phyloP scores from a whole-genome alignment of 1,140 invertebrate species.

The Halyomorpha halys region DNA sequence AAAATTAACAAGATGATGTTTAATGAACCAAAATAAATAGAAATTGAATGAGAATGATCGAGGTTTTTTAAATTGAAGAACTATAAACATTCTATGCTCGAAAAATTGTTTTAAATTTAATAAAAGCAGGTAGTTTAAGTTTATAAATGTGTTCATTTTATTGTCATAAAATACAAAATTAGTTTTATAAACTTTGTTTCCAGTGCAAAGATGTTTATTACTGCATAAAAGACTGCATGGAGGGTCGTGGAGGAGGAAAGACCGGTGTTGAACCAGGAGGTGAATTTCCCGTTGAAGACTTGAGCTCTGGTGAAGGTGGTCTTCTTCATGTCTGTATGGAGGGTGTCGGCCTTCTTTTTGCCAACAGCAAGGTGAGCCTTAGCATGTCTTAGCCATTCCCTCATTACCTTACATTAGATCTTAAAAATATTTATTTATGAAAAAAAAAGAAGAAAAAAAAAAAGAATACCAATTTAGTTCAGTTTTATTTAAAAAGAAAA shows the following conservation, averaged over 20 bases:
- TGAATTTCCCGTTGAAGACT: conserved; percentile 96
- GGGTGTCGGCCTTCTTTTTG: conserved; percentile 94
- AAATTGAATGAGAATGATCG: too few species aligned
- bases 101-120: too few species aligned
- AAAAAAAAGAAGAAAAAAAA: too few species aligned
- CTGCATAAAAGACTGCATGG: conserved; percentile 98
- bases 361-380: conserved; percentile 88
- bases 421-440: too few species aligned
- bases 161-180: neutral
- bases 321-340: conserved; percentile 98
- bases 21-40: too few species aligned
- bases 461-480: too few species aligned
- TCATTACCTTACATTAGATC: too few species aligned
- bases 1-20: too few species aligned
- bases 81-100: too few species aligned
- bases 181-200: conserved; percentile 28
- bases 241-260: conserved; percentile 64
- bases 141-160: neutral
- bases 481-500: too few species aligned
- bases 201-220: conserved; percentile 98
- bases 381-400: conserved; percentile 19
- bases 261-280: conserved; percentile 80
- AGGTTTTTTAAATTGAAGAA: too few species aligned
- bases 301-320: conserved; percentile 91
- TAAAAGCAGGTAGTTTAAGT: too few species aligned